Evolutionary conservation across 2,797 vertebrate species (phyloP), one percentile per base, ranked within the genome.

Genomic region (Bufotes viridis): DNA sequence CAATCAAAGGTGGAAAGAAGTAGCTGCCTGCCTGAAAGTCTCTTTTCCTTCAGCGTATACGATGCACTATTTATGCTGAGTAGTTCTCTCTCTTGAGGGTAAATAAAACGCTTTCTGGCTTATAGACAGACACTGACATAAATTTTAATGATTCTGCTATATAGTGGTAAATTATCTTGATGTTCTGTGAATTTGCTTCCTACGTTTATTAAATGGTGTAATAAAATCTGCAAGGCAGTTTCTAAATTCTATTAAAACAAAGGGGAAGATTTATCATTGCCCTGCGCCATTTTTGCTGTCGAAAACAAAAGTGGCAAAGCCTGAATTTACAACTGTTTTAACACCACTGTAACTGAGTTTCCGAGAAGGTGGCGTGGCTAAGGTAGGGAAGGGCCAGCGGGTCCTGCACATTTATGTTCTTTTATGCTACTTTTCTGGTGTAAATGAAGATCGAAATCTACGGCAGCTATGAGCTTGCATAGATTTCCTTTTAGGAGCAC

Each of bases 91-190:
- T 26, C 49, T 82, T 82, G 8, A 55, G n/a, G 61, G 63, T 55
- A 82, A 17, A 51, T 15, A 8, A 69, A 82, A 22, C 20, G 6
- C 17, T 83, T 83, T 72, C 26, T 72, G 55, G 82, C n/a, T 74
- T 53, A 84, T 42, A 58, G 65, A 20, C 8, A 58, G 82, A 75
- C 53, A 49, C 51, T 84, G 63, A 57, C 51, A 72, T 70, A 11
- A 55, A 74, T 18, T 58, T 60, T 58, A 84, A 83, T 74, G 26
- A 42, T 26, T 74, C 53, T 53, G 24, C 51, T 29, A 29, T 67
- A 53, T 82, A 82, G 57, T 20, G 24, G 53, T 14, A 83, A 72
- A 57, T 83, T 24, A 65, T 70, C 51, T 22, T 70, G 55, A 70
- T 57, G 49, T 24, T 83, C 15, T 15, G 20, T 15, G 42, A 3